A percentile compares a stretch with the other conserved stretches of the same genome.
These are phyloP conservation scores for Cryptus viduatorius DNA, from an alignment of 2,888 invertebrate genomes.

Conservation along the genomic window DNA sequence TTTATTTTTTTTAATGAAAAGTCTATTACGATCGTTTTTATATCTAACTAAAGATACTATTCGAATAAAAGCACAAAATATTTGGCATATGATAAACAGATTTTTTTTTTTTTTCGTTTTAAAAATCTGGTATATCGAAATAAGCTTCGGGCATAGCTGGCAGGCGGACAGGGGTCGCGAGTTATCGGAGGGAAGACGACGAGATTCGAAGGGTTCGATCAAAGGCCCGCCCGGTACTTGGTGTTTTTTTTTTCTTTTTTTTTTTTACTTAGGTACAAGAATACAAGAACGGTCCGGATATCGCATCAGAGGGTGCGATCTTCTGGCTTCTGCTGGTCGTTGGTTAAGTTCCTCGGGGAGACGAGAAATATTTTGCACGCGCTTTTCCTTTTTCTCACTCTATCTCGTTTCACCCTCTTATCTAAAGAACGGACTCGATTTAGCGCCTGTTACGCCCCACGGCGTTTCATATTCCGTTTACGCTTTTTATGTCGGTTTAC, in stretches of 20 bases:
- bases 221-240: constrained; percentile 44
- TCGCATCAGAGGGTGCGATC: constrained; percentile 30
- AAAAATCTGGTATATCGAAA: background rate
- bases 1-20: background rate
- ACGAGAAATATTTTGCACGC: constrained; percentile 41
- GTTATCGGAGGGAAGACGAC: constrained; percentile 37
- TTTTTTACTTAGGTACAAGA: constrained; percentile 36
- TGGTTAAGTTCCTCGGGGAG: constrained; percentile 34
- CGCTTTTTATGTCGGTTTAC: background rate
- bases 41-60: background rate
- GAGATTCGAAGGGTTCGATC: constrained; percentile 41
- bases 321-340: constrained; percentile 35
- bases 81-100: constrained; percentile 7
- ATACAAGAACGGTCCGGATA: constrained; percentile 51
- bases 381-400: constrained; percentile 16
- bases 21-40: background rate
- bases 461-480: constrained; percentile 19
- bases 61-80: background rate
- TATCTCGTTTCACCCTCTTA: constrained; percentile 17
- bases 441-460: constrained; percentile 6
- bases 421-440: constrained; percentile 33
- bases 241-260: constrained; percentile 6
- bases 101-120: constrained; percentile 25
- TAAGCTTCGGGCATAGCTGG: constrained; percentile 29
- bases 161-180: constrained; percentile 25